These are phyloP conservation scores for Synanthedon andrenaeformis DNA, from an alignment of 2,888 invertebrate genomes.

Conservation along the genomic window DNA sequence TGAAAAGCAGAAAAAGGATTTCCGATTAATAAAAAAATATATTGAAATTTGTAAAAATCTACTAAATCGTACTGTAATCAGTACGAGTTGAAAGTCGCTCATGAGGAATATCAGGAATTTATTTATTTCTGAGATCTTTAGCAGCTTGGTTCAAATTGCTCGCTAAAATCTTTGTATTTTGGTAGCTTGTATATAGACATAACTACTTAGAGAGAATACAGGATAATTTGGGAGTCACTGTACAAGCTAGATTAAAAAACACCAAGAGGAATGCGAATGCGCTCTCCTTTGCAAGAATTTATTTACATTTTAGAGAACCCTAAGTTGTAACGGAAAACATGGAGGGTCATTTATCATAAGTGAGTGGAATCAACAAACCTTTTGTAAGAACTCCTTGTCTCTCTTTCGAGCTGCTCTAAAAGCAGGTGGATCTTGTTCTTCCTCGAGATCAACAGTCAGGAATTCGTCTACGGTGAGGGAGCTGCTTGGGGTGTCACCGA, in stretches of 20 bases:
- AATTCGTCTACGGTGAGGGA: conserved; percentile 96
- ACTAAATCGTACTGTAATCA: not conserved
- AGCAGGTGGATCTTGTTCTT: conserved; percentile 95
- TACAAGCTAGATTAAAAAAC: too few relatives aligned
- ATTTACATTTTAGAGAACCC: too few relatives aligned
- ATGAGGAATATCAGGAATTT: not conserved
- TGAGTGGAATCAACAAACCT: conserved; percentile 49
- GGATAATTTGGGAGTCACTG: too few relatives aligned
- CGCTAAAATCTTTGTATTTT: too few relatives aligned
- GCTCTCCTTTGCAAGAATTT: too few relatives aligned
- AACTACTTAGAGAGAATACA: too few relatives aligned
- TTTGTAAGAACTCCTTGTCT: conserved; percentile 86
- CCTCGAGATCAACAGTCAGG: conserved; percentile 95
- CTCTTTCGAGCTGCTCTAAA: conserved; percentile 91
- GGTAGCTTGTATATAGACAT: too few relatives aligned
- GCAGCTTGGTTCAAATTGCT: too few relatives aligned
- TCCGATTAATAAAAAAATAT: not conserved
- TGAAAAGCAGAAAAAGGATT: conserved; percentile 17
- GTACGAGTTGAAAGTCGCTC: not conserved
- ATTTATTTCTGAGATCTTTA: too few relatives aligned
- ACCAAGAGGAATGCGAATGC: too few relatives aligned
- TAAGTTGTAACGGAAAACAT: too few relatives aligned
- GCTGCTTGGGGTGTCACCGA: conserved; percentile 96
- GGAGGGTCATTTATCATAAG: too few relatives aligned
- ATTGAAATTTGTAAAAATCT: not conserved